Conservation (phyloP, 2,797 vertebrate species). For the Hemibagrus guttatus region DNA sequence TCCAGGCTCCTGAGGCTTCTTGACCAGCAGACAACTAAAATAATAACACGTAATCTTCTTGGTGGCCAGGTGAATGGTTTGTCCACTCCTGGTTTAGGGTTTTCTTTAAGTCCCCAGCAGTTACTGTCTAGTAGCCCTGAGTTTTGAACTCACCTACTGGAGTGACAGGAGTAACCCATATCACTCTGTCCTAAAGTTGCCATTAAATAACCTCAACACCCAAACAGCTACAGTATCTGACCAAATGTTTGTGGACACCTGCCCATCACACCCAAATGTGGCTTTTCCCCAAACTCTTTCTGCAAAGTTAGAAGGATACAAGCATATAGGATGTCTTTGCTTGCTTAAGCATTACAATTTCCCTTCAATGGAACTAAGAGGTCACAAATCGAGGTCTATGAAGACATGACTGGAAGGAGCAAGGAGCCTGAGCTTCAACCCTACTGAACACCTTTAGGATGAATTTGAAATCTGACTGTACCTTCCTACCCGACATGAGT, state of each 20-base stretch:
- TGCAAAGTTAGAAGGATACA: neutral
- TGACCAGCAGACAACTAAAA: neutral
- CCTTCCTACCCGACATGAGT: neutral
- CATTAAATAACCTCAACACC: neutral
- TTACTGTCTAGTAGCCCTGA: neutral
- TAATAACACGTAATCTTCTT: too few relatives aligned
- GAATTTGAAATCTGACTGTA: neutral
- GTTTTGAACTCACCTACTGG: neutral
- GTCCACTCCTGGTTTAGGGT: neutral
- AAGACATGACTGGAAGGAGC: neutral
- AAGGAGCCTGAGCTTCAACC: neutral
- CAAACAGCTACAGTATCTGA: neutral
- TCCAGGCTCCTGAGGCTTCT: neutral
- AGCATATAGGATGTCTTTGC: neutral
- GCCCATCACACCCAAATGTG: neutral
- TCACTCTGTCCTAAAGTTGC: neutral
- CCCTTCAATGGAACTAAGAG: neutral
- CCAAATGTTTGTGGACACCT: neutral
- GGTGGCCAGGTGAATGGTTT: neutral
- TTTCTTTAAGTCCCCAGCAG: neutral
- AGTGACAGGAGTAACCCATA: neutral
- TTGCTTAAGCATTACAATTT: neutral
- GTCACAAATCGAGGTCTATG: neutral
- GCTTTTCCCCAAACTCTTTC: neutral
- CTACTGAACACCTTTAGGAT: neutral